phyloP scores from a whole-genome alignment of 2,797 vertebrate genomes.

The Halcyon smyrnensis region DNA sequence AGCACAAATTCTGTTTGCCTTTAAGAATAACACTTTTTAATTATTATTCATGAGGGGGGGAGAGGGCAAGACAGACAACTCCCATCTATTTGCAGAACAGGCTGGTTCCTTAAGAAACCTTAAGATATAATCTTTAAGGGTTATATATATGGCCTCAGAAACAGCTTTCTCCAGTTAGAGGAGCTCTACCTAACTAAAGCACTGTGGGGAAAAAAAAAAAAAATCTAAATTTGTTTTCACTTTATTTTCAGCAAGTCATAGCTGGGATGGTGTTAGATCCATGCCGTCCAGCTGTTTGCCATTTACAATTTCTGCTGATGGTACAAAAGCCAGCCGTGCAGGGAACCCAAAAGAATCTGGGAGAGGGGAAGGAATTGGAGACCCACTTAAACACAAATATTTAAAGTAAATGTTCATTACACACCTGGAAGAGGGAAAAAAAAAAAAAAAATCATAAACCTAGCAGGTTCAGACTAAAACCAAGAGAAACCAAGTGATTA shows the following conservation, averaged over 20 bases:
- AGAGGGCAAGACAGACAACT: neutral
- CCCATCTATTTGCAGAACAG: neutral
- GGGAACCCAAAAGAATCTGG: neutral
- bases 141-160: neutral
- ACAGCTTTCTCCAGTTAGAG: neutral
- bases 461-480: neutral
- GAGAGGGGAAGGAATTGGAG: neutral
- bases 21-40: neutral
- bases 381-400: neutral
- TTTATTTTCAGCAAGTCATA: neutral
- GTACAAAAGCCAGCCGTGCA: neutral
- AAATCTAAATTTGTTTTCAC: neutral
- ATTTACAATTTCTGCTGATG: conserved; percentile 17
- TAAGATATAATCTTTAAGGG: neutral
- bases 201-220: neutral
- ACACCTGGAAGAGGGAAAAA: neutral
- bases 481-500: neutral
- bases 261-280: neutral
- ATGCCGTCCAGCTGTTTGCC: conserved; percentile 21
- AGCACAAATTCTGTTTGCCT: neutral
- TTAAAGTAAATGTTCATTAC: neutral
- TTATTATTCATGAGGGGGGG: neutral
- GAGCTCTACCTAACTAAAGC: neutral
- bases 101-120: neutral
- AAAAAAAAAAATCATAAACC: neutral